phyloP scores from a whole-genome alignment of 2,113 vertebrate species.

The Leucoraja erinaceus region DNA sequence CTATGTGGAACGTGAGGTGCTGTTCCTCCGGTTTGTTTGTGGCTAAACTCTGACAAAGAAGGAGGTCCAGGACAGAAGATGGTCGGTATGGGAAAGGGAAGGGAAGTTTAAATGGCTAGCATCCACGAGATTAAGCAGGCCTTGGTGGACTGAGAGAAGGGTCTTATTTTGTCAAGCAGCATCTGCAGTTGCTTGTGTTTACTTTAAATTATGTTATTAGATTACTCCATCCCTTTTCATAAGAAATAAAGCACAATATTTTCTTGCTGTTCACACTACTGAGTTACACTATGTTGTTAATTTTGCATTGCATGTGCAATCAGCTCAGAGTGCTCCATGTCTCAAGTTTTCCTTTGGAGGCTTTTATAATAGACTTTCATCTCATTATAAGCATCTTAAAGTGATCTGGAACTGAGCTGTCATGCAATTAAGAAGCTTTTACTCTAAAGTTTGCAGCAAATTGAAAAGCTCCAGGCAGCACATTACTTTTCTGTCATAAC shows the following conservation, averaged over 20 bases:
- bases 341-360: background rate
- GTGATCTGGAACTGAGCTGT: constrained; percentile 3
- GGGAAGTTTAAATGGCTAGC: no score
- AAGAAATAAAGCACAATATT: background rate
- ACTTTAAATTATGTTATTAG: no score
- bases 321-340: background rate
- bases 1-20: no score
- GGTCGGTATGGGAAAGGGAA: no score
- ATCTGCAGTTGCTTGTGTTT: no score
- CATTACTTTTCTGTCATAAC: constrained; percentile 38
- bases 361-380: constrained; percentile 12
- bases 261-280: background rate
- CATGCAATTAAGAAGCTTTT: constrained; percentile 37
- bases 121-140: no score
- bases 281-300: background rate
- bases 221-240: background rate
- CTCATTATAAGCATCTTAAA: constrained; percentile 31
- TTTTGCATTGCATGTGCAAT: background rate
- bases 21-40: no score
- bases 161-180: no score
- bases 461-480: constrained; percentile 35
- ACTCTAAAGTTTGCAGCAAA: constrained; percentile 23
- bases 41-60: no score
- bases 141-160: no score
- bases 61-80: no score